Percentiles rank a stretch among this genome's conserved stretches.
Conservation (phyloP, 2,113 vertebrate species). For the Hippopotamus amphibius region DNA sequence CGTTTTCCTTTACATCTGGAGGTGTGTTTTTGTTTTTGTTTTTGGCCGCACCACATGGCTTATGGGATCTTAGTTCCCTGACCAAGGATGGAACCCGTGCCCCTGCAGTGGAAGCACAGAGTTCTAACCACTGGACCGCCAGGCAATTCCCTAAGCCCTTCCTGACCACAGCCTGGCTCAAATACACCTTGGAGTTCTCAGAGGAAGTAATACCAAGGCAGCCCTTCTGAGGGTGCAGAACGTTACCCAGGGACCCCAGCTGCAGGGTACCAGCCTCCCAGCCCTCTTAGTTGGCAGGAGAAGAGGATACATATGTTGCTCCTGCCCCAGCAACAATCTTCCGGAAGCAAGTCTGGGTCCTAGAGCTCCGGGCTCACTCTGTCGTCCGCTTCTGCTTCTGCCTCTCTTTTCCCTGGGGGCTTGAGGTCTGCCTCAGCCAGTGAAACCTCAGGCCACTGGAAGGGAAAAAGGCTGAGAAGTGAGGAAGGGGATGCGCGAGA, state of each 20-base stretch:
- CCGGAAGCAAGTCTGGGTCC: neutral
- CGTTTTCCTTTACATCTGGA: neutral
- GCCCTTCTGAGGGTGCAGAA: rapidly evolving
- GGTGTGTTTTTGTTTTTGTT: neutral
- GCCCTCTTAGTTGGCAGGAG: neutral
- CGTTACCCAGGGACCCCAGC: neutral
- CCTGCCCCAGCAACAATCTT: neutral
- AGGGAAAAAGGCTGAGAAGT: neutral
- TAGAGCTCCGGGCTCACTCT: neutral
- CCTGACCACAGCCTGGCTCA: neutral
- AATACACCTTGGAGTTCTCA: neutral
- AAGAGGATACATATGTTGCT: too few relatives aligned
- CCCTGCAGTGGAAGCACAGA: neutral
- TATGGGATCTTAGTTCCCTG: neutral
- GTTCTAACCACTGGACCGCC: neutral
- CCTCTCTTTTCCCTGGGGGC: neutral
- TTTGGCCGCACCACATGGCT: neutral
- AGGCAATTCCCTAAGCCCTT: neutral
- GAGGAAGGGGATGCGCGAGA: neutral
- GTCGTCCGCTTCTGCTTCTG: neutral
- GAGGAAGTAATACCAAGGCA: neutral
- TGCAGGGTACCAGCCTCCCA: rapidly evolving
- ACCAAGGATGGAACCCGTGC: neutral
- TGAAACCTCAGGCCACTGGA: neutral
- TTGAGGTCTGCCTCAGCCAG: neutral